Evolutionary conservation across 2,888 invertebrate species (phyloP), one percentile per base, ranked within the genome.

Genomic region (Melanostoma scalare): DNA sequence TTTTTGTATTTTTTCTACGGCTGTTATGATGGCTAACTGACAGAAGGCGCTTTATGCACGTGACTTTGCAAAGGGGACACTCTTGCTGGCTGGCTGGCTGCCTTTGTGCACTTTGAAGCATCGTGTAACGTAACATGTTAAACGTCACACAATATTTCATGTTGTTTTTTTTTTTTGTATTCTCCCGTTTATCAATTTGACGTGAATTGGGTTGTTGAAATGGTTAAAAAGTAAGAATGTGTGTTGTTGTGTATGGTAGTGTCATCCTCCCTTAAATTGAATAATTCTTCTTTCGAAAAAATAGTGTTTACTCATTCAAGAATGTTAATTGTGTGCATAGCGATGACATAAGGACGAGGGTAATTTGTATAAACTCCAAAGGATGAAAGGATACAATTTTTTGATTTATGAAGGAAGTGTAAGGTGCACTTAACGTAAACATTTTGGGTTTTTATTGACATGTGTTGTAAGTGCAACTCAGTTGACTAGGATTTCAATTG

Each of bases 241-340:
- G 44, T 36, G 30, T 36, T 9, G 9, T n/a, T 67, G 60, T 60
- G 44, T 33, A n/a, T 50, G 30, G 10, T 36, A 30, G 74, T 78
- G 79, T 78, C 84, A 79, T 84, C 79, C 74, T 71, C 79, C 74
- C 74, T 84, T 79, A 79, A 82, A 84, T 79, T 79, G 84, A 79
- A 79, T 79, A 75, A 84, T 79, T 74, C 75, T 38, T 79, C 60
- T 44, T 61, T 75, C 38, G 46, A 40, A 50, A 44, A 63, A 80
- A 56, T 6, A 44, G n/a, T 74, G 55, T 79, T 63, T 82, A 58
- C 73, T 33, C 40, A 82, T 84, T 74, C 75, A 65, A 69, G 84
- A 78, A 78, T 74, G 79, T 84, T 84, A 84, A 84, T 79, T 84
- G 84, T 84, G 78, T 74, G 84, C 84, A 79, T 67, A 71, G 84